Evolutionary conservation across 2,888 invertebrate species (phyloP).

Genomic region (Hydroisotoma schaefferi): DNA sequence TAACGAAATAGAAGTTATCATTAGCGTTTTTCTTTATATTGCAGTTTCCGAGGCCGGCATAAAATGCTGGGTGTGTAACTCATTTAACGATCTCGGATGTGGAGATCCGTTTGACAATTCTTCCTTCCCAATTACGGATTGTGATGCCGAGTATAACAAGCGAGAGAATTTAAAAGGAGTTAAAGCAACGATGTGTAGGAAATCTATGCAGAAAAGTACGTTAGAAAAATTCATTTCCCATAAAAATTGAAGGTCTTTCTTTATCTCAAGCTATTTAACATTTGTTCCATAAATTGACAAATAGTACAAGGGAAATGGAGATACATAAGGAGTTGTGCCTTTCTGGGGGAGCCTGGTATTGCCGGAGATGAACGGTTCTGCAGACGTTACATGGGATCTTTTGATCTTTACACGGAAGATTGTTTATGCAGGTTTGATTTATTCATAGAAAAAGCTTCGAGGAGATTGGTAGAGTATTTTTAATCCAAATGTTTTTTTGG

Average conservation of each 20-base stretch:
- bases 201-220: constrained; percentile 82
- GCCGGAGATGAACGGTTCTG: constrained; percentile 86
- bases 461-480: constrained; percentile 5
- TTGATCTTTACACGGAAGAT: constrained; percentile 89
- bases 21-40: constrained; percentile 3
- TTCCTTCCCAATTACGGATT: constrained; percentile 80
- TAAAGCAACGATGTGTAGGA: constrained; percentile 80
- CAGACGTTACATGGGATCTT: constrained; percentile 83
- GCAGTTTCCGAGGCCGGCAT: constrained; percentile 53
- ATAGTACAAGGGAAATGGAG: constrained; percentile 82
- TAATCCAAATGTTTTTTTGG: neutral
- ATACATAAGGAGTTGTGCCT: constrained; percentile 83
- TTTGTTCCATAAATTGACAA: neutral
- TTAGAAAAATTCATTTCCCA: constrained; percentile 10
- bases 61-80: constrained; percentile 89
- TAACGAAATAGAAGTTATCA: neutral
- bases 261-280: neutral
- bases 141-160: constrained; percentile 56
- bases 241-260: neutral
- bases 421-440: constrained; percentile 68
- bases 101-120: constrained; percentile 88
- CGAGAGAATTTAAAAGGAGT: constrained; percentile 59
- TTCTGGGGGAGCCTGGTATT: constrained; percentile 84
- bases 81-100: constrained; percentile 83
- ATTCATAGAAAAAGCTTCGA: neutral